Evolutionary conservation across 2,888 invertebrate genomes (phyloP).

Genomic region (Hirudinaria manillensis): DNA sequence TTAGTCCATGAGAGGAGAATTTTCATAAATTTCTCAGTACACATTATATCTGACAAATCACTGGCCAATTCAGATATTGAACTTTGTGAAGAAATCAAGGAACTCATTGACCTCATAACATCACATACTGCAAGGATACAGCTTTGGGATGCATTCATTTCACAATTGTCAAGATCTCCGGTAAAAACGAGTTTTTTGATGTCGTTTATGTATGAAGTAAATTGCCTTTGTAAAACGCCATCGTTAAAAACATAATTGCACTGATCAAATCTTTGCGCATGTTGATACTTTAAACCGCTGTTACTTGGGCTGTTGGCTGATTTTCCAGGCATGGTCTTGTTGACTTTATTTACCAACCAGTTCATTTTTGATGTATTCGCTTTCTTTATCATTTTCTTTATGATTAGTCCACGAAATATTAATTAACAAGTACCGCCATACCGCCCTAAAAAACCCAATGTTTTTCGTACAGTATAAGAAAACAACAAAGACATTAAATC

Average conservation of each 20-base stretch:
- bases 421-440: too few species aligned
- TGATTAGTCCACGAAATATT: too few species aligned
- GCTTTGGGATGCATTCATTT: neutral
- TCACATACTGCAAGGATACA: neutral
- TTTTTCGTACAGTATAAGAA: too few species aligned
- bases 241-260: slow-evolving; percentile 9
- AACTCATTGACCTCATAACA: neutral
- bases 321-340: neutral
- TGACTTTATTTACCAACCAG: neutral
- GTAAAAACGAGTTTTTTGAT: neutral
- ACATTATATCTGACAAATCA: neutral
- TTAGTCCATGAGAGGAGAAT: neutral
- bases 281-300: neutral
- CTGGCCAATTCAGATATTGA: neutral
- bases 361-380: neutral
- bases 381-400: too few species aligned
- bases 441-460: too few species aligned
- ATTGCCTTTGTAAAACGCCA: neutral
- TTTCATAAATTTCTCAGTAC: neutral
- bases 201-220: neutral
- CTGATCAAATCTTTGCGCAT: neutral
- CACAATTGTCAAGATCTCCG: neutral
- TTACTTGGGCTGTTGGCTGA: neutral
- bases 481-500: too few species aligned
- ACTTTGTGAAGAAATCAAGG: neutral